A percentile compares a stretch with the other conserved stretches of the same genome.
Evolutionary conservation across 1,140 invertebrate genomes (phyloP).

Genomic region (Caenorhabditis inopinata): DNA sequence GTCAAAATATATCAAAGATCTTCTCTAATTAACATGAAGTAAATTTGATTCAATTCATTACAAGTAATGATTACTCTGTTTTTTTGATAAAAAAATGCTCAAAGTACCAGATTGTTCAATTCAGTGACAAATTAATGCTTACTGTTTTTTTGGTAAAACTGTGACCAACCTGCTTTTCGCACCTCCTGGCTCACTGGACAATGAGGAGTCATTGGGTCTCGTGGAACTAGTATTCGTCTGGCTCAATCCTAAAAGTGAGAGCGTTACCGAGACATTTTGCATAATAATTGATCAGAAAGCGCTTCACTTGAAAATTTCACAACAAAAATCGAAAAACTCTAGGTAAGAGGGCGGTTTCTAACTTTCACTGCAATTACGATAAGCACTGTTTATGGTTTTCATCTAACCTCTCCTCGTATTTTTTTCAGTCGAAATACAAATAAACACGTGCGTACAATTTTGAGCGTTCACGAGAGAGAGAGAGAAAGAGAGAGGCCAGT

Average conservation of each 20-base stretch:
- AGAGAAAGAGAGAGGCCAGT: neutral
- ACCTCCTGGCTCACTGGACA: conserved; percentile 59
- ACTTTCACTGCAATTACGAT: neutral
- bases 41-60: no score
- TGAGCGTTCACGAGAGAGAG: neutral
- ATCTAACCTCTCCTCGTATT: neutral
- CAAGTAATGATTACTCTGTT: no score
- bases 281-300: conserved; percentile 15
- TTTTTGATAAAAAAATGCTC: no score
- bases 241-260: conserved; percentile 52
- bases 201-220: conserved; percentile 58
- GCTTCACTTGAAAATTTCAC: neutral
- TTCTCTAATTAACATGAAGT: no score
- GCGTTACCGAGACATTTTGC: conserved; percentile 28
- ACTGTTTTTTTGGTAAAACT: no score
- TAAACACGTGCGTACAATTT: neutral
- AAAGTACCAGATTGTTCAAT: no score
- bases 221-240: conserved; percentile 46
- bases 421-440: neutral
- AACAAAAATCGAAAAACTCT: neutral
- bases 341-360: neutral
- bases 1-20: no score
- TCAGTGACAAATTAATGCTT: no score
- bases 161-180: conserved; percentile 55
- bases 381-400: neutral